A percentile compares a stretch with the other conserved stretches of the same genome.
Conservation (phyloP, 2,888 invertebrate species). For the Agriopis leucophaearia region DNA sequence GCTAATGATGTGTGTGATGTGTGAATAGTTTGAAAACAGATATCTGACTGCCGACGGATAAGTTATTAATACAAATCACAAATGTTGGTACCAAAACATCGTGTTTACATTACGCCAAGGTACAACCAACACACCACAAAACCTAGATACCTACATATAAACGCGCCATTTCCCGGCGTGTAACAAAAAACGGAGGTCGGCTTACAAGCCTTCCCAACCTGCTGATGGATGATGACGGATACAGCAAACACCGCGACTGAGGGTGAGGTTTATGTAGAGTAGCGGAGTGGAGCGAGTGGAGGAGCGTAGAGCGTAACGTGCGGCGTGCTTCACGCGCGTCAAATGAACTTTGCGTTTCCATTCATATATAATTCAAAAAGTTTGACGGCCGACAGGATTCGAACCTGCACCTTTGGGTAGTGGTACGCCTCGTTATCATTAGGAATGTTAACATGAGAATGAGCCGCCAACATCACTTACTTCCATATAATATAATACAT, state of each 20-base stretch:
- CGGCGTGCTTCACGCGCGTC: not conserved
- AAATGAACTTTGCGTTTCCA: not conserved
- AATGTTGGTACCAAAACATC: not conserved
- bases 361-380: too few species aligned
- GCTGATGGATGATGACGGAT: constrained; percentile 59
- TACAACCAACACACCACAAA: constrained; percentile 4
- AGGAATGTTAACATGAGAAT: too few species aligned
- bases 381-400: too few species aligned
- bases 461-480: too few species aligned
- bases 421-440: too few species aligned
- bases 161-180: constrained; percentile 4
- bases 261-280: not conserved
- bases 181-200: constrained; percentile 27
- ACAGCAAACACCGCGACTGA: constrained; percentile 36
- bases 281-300: not conserved
- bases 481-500: too few species aligned
- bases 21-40: too few species aligned
- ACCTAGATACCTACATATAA: constrained; percentile 4
- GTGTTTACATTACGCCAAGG: constrained; percentile 2
- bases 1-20: too few species aligned
- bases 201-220: constrained; percentile 31
- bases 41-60: not conserved
- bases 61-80: not conserved
- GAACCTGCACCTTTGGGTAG: too few species aligned
- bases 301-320: not conserved